Base-by-base conservation (phyloP, 2,113 vertebrate species). In the Prionailurus bengalensis region DNA sequence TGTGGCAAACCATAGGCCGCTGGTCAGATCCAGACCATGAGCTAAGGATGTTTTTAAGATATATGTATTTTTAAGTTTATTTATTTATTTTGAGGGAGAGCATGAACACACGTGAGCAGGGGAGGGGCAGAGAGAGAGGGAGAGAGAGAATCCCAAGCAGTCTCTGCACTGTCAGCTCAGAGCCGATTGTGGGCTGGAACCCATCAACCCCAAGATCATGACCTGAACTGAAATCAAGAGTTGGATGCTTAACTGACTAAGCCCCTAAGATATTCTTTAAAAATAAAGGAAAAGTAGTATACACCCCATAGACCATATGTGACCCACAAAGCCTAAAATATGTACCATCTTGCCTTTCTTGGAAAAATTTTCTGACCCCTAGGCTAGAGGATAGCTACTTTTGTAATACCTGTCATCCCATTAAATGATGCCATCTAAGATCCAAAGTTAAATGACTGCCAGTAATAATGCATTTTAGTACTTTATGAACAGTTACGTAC, bases 361-460 rank as follows among this genome's bases (percentile, higher is more conserved):
- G 45, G 36, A 61, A 89, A 83, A 85, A n/a, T 2, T n/a, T 66
- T 95, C 29, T 70, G 61, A 45, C 4, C 5, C 4, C 3, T 76
- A 25, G 27, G 27, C 17, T 66, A 51, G 21, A 39, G 19, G 14
- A 53, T 27, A 63, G 42, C 4, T 76, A 53, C 16, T 55, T 70
- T 68, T 73, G 31, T 92, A 81, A 53, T 23, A 55, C 10, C n/a
- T 25, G 55, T 84, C 29, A 19, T 16, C 4, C 80, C 14, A 76
- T 11, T 81, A 65, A 13, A 74, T 11, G n/a, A 81, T 89, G 13
- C 0, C n/a, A 45, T 85, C 93, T 91, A 65, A 79, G n/a, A 71
- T 71, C 65, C 33, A 74, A 97, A 97, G 23, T 76, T 81, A 97
- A 94, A 83, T 84, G 21, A 95, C 6, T 89, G 14, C 78, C 6